A percentile compares a stretch with the other conserved stretches of the same genome.
Evolutionary conservation across 1,140 invertebrate species (phyloP).

Genomic region (Carcinoscorpius rotundicauda): DNA sequence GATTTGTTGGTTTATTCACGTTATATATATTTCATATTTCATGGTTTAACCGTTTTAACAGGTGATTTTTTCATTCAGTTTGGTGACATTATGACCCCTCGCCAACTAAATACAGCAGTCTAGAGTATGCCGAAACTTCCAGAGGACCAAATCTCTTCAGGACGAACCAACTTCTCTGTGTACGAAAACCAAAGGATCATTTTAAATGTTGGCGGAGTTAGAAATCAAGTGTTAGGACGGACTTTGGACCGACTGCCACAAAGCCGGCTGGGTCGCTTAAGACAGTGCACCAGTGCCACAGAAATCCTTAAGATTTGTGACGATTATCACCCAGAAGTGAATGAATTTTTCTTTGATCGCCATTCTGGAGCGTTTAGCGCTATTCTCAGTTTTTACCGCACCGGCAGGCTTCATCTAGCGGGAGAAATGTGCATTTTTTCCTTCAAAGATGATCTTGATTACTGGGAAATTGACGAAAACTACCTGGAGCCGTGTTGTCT

Average conservation of each 20-base stretch:
- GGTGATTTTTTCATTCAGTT: too few relatives aligned
- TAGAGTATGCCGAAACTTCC: too few relatives aligned
- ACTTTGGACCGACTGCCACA: conserved; percentile 90
- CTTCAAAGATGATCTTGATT: conserved; percentile 95
- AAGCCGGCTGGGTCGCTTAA: conserved; percentile 76
- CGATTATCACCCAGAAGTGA: conserved; percentile 78
- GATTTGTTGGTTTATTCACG: too few relatives aligned
- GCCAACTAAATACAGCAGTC: too few relatives aligned
- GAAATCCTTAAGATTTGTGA: conserved; percentile 91
- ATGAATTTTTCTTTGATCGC: conserved; percentile 98
- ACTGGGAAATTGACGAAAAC: conserved; percentile 96
- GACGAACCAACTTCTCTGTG: too few relatives aligned
- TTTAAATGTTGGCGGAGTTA: conserved; percentile 92
- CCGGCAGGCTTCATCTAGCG: conserved; percentile 91
- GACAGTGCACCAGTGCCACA: conserved; percentile 91
- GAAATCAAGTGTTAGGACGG: conserved; percentile 84
- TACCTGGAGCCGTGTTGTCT: conserved; percentile 97
- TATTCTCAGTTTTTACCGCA: conserved; percentile 95
- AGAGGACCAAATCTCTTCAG: too few relatives aligned
- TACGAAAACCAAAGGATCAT: conserved; percentile 62
- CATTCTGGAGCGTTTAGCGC: conserved; percentile 96
- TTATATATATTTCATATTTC: too few relatives aligned
- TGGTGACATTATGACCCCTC: too few relatives aligned
- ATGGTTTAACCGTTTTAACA: too few relatives aligned
- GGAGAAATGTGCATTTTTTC: conserved; percentile 98